Base-by-base conservation (phyloP, 1,140 invertebrate genomes). In the Pseudomyrmex concolor region DNA sequence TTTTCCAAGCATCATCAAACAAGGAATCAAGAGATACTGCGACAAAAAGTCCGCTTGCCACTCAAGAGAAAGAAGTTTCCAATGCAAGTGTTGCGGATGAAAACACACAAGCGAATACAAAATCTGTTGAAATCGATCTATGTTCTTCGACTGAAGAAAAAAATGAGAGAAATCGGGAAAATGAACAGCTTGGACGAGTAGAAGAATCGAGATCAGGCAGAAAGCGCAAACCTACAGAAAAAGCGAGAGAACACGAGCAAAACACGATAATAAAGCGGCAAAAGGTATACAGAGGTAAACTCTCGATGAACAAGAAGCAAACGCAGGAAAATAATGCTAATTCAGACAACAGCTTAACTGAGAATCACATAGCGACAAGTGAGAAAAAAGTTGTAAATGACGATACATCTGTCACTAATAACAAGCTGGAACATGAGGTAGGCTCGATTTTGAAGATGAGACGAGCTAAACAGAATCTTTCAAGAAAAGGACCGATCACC, bases 221-320 rank as follows among this genome's bases (percentile, higher is more conserved):
- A 57, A 94, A 94, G 68, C 85, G 93, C 2, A 94, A 94, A 71
- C 89, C 91, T 0, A 94, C 94, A 0, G 94, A 94, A 66, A 94
- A 93, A 70, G 94, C 93, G 1, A 90, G 93, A 2, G 93, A 94
- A 43, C 92, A 94, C 50, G 94, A 94, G 86, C 82, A 83, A 9
- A 89, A 74, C 50, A 90, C 88, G 43, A 86, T 88, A 10, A 93
- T 93, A 68, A 83, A 89, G 4, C 92, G 90, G 4, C 92, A 93
- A 22, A 92, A 92, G 59, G 67, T 91, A 1, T 83, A 86, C 8
- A 93, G 89, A 81, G 84, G 82, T 15, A 89, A 90, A 55, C 9
- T 77, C n/a, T 70, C 85, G 1, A 4, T 51, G 5, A 57, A 19
- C 22, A 88, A 88, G 25, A 89, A 88, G 2, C 68, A 84, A 17